Evolutionary conservation across 2,888 invertebrate genomes (phyloP), one percentile per base, ranked within the genome.

Genomic region (Trichogramma dendrolimi): DNA sequence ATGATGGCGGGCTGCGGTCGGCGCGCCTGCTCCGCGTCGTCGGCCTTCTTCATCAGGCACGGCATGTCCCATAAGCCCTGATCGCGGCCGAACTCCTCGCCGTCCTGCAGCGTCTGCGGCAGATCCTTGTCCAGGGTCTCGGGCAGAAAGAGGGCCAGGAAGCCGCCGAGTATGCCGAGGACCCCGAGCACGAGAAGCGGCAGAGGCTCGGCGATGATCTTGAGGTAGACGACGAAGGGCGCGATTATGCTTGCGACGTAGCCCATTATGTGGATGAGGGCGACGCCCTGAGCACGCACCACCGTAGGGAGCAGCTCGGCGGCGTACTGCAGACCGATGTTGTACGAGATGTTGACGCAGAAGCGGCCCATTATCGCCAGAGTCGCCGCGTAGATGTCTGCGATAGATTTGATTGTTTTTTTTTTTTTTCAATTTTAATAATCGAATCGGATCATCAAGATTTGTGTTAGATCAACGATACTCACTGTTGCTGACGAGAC

Each of bases 281-380:
- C 91, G 0, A 94, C 90, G 0, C 92, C 93, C 75, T 93, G 92
- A 0, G 91, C 92, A 55, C 94, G 79, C 1, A 94, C 91, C 1
- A 92, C 92, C 0, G 94, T 94, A 0, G 94, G 94, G 8, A 94
- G 75, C 6, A 94, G 76, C 75, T 94, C 94, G 0, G 94, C 92
- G 0, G 92, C 92, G 79, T 94, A 94, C 72, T 94, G 94, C 0
- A 94, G 83, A 0, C 93, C 92, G 64, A 94, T 91, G 79, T 93
- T 94, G 75, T 94, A 94, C 0, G 93, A 89, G 67, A 93, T 92
- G 76, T 94, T 94, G 8, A 94, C 87, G 55, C 90, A 88, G 71
- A 94, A 92, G n/a, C 94, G 83, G 4, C 93, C 93, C 64, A 89
- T 81, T 65, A 94, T 91, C 6, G 93, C 93, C 57, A 92, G 79